Evolutionary conservation across 2,797 vertebrate species (phyloP), one percentile per base, ranked within the genome.

Genomic region (Amblyraja radiata): DNA sequence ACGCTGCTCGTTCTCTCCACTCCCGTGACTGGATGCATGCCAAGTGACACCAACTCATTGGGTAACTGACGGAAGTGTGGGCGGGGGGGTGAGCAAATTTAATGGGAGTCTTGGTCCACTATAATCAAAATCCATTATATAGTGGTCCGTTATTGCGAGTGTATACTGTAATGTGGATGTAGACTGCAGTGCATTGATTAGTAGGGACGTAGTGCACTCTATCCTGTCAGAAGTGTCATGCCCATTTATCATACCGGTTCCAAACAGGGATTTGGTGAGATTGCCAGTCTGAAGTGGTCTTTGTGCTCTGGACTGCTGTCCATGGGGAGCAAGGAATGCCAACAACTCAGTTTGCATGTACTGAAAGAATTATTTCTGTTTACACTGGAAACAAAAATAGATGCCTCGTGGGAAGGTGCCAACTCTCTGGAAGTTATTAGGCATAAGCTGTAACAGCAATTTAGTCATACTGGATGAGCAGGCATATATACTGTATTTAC

Each of bases 331-430:
- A 76, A 92, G 76, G 23, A 92, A 92, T 76, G 90, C 68, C 68
- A 92, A 71, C 39, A 58, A 92, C 36, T 28, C 68, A 54, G 54
- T 92, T 92, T 28, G 54, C 68, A 92, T 46, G 23, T 76, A 92
- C 90, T 28, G 90, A 92, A 92, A 92, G 84, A 88, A 88, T 88
- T n/a, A 76, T 92, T 91, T 54, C 90, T 92, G 73, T 92, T 92
- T 92, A 58, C 71, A 92, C n/a, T 88, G 84, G 84, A 88, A 88
- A 68, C 63, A 92, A 76, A 92, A 74, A 92, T 92, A 92, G 90
- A 54, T 92, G 36, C 25, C 39, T 92, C 21, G 58, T 92, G 71
- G 90, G 90, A 92, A 58, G 68, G 3, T 54, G 90, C 90, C 65
- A 92, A n/a, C 25, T 90, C 90, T 74, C 73, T 76, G 68, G 90